A percentile compares a stretch with the other conserved stretches of the same genome.
These are phyloP conservation scores for Anarrhichthys ocellatus DNA, from an alignment of 2,113 vertebrate genomes.

Conservation along the genomic window DNA sequence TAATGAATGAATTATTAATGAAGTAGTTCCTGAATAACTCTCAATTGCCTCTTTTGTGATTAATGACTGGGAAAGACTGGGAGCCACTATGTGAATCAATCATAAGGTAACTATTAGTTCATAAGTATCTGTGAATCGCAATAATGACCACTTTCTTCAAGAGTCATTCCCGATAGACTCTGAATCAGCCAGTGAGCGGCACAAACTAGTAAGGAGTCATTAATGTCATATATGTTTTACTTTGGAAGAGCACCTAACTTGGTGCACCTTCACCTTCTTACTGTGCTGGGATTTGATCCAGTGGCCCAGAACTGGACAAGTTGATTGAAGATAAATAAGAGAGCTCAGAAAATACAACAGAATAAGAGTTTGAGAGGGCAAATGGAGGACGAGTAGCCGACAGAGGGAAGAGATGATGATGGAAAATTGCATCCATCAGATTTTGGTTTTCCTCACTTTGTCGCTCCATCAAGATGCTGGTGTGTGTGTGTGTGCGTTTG, in stretches of 20 bases:
- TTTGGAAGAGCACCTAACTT: not conserved
- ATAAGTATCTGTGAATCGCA: not conserved
- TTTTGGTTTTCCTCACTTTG: slow-evolving; percentile 33
- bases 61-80: not conserved
- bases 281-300: not conserved
- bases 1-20: not conserved
- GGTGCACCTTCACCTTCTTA: not conserved
- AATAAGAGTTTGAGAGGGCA: slow-evolving; percentile 22
- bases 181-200: too few species aligned
- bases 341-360: slow-evolving; percentile 4
- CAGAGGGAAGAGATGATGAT: slow-evolving; percentile 37
- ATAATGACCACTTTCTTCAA: too few species aligned
- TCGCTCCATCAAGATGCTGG: slow-evolving; percentile 34
- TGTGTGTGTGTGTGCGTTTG: slow-evolving; percentile 1
- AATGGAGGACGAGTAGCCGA: slow-evolving; percentile 33
- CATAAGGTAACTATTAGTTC: not conserved
- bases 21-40: not conserved
- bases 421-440: slow-evolving; percentile 54
- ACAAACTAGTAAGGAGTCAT: too few species aligned
- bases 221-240: not conserved
- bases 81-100: not conserved
- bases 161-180: too few species aligned
- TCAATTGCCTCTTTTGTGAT: not conserved
- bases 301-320: not conserved
- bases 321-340: slow-evolving; percentile 23